Evolutionary conservation across 2,113 vertebrate species (phyloP).

Genomic region (Mastomys coucha): DNA sequence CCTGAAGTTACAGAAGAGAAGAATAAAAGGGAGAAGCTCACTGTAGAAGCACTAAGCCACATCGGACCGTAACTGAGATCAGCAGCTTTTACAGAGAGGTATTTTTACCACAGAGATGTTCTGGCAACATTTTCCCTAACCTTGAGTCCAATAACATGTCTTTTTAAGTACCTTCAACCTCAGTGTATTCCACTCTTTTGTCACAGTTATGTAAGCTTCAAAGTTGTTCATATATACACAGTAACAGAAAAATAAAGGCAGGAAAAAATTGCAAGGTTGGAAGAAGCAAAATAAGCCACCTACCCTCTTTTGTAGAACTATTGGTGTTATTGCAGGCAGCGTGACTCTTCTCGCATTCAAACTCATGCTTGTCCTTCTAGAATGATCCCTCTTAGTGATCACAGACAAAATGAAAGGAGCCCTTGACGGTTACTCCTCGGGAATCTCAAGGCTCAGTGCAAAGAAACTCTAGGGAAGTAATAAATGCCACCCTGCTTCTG

Average conservation of each 20-base stretch:
- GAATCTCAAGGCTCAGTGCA: constrained; percentile 78
- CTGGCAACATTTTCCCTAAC: background rate
- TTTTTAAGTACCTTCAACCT: constrained; percentile 43
- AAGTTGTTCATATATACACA: constrained; percentile 40
- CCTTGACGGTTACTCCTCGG: constrained; percentile 65
- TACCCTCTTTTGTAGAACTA: constrained; percentile 95
- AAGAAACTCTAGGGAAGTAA: constrained; percentile 78
- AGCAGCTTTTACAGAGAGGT: constrained; percentile 8
- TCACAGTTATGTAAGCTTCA: constrained; percentile 33
- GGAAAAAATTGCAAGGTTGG: background rate
- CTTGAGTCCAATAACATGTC: constrained; percentile 40
- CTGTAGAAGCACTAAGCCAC: constrained; percentile 24
- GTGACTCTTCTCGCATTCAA: constrained; percentile 94
- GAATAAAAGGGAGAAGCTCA: constrained; percentile 1
- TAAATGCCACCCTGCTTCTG: constrained; percentile 82
- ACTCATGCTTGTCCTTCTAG: constrained; percentile 90
- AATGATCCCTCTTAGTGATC: constrained; percentile 77
- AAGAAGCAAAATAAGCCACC: constrained; percentile 76
- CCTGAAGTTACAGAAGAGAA: constrained; percentile 42
- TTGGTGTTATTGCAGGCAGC: constrained; percentile 93
- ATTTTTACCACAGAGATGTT: constrained; percentile 26
- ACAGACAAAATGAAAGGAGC: constrained; percentile 79
- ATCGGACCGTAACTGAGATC: constrained; percentile 42
- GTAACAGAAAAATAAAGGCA: background rate
- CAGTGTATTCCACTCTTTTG: constrained; percentile 36